Evolutionary conservation across 2,888 invertebrate species (phyloP), one percentile per base, ranked within the genome.

Genomic region (Nemotelus nigrinus): DNA sequence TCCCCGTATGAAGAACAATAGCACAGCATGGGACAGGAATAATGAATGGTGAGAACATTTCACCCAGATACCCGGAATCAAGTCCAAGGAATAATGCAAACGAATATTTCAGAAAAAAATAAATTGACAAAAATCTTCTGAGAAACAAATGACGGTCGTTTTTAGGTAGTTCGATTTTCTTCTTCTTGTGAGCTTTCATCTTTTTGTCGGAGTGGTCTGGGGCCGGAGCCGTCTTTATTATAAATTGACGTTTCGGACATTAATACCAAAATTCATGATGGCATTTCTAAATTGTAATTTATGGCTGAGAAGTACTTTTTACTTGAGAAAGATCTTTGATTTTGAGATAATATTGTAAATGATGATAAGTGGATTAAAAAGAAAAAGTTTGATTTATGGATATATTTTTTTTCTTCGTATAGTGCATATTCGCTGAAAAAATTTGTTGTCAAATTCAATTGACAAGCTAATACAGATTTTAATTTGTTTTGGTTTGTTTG

Each of bases 181-280:
- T 25, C 25, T 25, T 25, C 25, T 25, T 25, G 25, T 25, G 25
- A 25, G 60, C 60, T 39, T n/a, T n/a, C 25, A 25, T 60, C 41
- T 2, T 60, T 39, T 60, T 41, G 10, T 3, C 8, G 5, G 65
- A 3, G 45, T 8, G 45, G 39, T 68, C 6, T 68, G 48, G 25
- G 25, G 8, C 39, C 3, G 3, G 41, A 7, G 6, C 7, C 8
- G 6, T 25, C 48, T 48, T 48, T 68, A 50, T 48, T 48, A 48
- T 48, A 48, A 68, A 48, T 68, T 50, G 67, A 68, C 67, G 50
- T 68, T 68, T 68, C 50, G 39, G 50, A 48, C 67, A 48, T 68
- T 68, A 68, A 68, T 48, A 25, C 25, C 25, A 25, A 68, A 68
- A 68, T 68, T 68, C 67, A 68, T 48, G 48, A 25, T 39, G 60